A percentile compares a stretch with the other conserved stretches of the same genome.
Conservation (phyloP, 92 coral and sea anemone genomes). For the Parazoanthus darwini region DNA sequence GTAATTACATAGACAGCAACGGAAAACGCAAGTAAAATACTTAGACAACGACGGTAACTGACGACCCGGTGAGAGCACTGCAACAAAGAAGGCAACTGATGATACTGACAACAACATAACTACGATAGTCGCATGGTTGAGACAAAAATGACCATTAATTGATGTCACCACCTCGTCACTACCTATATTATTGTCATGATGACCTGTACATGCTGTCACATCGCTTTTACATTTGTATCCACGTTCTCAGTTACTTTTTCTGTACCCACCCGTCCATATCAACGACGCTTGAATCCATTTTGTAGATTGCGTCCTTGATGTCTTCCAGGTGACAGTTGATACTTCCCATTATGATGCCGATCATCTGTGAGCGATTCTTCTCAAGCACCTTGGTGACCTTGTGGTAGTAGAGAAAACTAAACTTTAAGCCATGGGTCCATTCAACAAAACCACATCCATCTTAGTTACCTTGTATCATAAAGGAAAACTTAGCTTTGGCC, state of each 20-base stretch:
- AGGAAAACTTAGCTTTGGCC: neutral
- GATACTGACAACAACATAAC: neutral
- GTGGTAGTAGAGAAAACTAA: neutral
- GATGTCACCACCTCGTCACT: too few species aligned
- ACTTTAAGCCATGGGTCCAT: neutral
- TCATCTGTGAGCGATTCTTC: conserved; percentile 88
- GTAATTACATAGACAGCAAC: too few species aligned
- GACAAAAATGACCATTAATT: too few species aligned
- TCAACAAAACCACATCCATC: conserved; percentile 1
- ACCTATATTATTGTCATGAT: too few species aligned
- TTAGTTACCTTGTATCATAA: conserved; percentile 67
- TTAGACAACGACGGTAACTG: too few species aligned
- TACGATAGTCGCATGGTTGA: neutral
- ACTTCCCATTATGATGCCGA: conserved; percentile 96
- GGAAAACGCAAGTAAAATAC: too few species aligned
- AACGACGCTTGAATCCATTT: conserved; percentile 89
- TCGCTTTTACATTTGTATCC: too few species aligned
- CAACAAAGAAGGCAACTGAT: neutral
- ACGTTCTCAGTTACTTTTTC: too few species aligned
- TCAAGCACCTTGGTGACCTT: conserved; percentile 92
- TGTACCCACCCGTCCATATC: conserved; percentile 91
- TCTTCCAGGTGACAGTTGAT: conserved; percentile 92
- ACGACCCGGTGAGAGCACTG: neutral
- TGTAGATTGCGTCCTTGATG: conserved; percentile 87
- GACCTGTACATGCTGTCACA: too few species aligned